phyloP scores from a whole-genome alignment of 2,888 invertebrate species.

The Acronicta psi region DNA sequence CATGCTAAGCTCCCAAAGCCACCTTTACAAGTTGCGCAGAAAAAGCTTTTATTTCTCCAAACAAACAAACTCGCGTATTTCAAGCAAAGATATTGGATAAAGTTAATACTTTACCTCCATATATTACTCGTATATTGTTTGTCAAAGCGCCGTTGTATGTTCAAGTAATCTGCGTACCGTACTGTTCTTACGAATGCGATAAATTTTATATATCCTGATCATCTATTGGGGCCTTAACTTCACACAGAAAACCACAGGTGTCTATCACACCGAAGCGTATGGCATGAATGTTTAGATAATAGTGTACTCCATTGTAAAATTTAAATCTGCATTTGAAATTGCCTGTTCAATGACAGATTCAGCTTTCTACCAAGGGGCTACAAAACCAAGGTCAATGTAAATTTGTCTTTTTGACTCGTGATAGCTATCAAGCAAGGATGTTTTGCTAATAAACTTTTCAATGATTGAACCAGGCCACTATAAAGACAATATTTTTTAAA shows the following conservation, averaged over 20 bases:
- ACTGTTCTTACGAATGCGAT: conserved; percentile 23
- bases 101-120: conserved; percentile 23
- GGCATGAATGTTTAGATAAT: no score
- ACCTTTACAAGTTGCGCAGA: background rate
- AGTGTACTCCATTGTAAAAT: no score
- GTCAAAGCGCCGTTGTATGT: conserved; percentile 17
- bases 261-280: conserved; percentile 22
- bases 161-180: conserved; percentile 20
- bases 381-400: no score
- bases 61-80: conserved; percentile 21
- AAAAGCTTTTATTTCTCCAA: conserved; percentile 5
- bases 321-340: no score
- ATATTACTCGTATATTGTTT: conserved; percentile 35
- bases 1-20: background rate
- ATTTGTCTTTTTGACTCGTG: no score
- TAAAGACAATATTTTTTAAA: no score
- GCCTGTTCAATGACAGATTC: no score
- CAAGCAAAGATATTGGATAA: conserved; percentile 19
- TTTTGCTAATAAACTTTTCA: no score
- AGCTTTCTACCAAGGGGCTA: no score
- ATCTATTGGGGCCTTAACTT: conserved; percentile 3
- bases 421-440: no score
- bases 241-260: background rate
- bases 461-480: no score
- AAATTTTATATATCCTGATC: conserved; percentile 25